Conservation (phyloP, 2,797 vertebrate species). For the Oophaga sylvatica region DNA sequence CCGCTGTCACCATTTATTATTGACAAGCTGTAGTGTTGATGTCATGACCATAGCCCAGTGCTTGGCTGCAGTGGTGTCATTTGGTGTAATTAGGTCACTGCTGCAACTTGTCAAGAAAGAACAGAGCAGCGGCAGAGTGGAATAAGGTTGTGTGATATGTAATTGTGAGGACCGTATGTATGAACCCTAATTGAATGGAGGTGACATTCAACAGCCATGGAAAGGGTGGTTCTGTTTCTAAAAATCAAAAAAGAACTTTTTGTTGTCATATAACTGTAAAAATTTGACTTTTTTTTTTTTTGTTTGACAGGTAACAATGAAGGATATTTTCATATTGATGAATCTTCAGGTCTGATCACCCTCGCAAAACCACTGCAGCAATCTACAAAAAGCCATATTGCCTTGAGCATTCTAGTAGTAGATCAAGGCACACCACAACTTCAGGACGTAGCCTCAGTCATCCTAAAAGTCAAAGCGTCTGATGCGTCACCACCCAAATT, state of each 20-base stretch:
- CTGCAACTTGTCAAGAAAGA: no score
- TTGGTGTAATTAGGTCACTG: no score
- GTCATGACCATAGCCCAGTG: no score
- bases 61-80: no score
- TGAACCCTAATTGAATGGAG: no score
- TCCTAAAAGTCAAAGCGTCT: slow-evolving; percentile 79
- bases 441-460: slow-evolving; percentile 83
- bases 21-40: no score
- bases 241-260: neutral
- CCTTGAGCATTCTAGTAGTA: slow-evolving; percentile 86
- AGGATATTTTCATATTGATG: slow-evolving; percentile 82
- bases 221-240: neutral
- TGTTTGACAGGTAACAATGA: slow-evolving; percentile 83
- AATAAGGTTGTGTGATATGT: neutral
- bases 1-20: no score
- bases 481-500: slow-evolving; percentile 86
- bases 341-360: slow-evolving; percentile 81
- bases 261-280: neutral
- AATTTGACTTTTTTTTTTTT: slow-evolving; percentile 16
- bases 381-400: slow-evolving; percentile 78
- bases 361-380: slow-evolving; percentile 78
- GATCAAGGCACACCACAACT: slow-evolving; percentile 88
- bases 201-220: no score
- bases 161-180: no score
- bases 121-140: no score